These are phyloP conservation scores for Danionella cerebrum DNA, from an alignment of 2,113 vertebrate genomes.

Conservation along the genomic window DNA sequence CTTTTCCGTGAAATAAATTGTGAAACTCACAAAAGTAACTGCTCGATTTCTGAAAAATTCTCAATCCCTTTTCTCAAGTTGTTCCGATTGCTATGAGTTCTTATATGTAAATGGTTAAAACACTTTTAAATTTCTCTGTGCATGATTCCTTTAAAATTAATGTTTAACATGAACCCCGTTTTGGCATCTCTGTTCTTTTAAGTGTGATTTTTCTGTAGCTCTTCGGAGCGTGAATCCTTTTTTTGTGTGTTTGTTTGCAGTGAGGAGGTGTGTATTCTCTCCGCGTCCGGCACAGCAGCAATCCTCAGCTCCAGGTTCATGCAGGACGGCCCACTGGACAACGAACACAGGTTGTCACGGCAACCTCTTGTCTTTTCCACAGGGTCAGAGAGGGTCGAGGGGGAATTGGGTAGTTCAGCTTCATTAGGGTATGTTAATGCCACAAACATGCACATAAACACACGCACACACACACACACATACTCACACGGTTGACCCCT, in stretches of 20 bases:
- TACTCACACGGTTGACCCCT: not conserved
- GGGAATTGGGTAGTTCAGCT: conserved; percentile 69
- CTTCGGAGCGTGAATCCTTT: not conserved
- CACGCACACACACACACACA: not conserved
- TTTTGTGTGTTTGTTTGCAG: conserved; percentile 52
- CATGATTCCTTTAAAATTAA: too few relatives aligned
- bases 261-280: conserved; percentile 97
- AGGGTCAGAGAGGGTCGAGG: conserved; percentile 73
- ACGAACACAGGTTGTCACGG: conserved; percentile 87
- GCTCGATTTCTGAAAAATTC: too few relatives aligned
- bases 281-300: conserved; percentile 90
- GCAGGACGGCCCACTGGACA: conserved; percentile 86
- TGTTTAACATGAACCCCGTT: too few relatives aligned
- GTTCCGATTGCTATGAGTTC: too few relatives aligned
- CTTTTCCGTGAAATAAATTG: too few relatives aligned
- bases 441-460: not conserved
- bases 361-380: conserved; percentile 70
- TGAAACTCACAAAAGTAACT: too few relatives aligned
- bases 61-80: too few relatives aligned
- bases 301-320: conserved; percentile 92
- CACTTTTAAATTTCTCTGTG: too few relatives aligned
- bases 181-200: too few relatives aligned
- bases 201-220: not conserved
- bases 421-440: conserved; percentile 63
- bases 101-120: too few relatives aligned